Conservation (phyloP, 1,140 invertebrate species). For the Drosophila ambigua region DNA sequence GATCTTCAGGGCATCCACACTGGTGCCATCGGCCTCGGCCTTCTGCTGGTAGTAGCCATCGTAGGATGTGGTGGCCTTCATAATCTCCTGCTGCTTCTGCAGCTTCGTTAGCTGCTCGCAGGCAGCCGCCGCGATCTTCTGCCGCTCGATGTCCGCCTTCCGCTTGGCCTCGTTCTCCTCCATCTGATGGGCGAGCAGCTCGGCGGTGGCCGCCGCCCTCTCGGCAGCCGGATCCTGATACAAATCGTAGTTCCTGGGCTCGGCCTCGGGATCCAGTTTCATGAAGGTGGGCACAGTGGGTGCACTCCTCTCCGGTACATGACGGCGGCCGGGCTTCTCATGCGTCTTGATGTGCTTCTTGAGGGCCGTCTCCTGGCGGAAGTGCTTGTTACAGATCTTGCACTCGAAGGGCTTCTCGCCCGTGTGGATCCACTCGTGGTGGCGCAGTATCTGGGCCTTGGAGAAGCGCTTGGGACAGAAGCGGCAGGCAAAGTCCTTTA, state of each 20-base stretch:
- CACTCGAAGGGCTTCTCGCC: constrained; percentile 84
- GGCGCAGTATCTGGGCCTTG: constrained; percentile 80
- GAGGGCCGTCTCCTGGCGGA: constrained; percentile 78
- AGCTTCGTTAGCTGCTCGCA: constrained; percentile 71
- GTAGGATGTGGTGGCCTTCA: constrained; percentile 70
- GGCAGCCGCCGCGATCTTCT: constrained; percentile 72
- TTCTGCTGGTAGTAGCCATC: constrained; percentile 71
- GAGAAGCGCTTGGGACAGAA: constrained; percentile 81
- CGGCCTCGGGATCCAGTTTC: constrained; percentile 53
- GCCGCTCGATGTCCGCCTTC: constrained; percentile 73
- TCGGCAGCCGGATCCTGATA: constrained; percentile 72
- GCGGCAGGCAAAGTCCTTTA: constrained; percentile 79
- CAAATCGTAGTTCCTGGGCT: constrained; percentile 66
- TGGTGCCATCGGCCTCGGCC: constrained; percentile 68
- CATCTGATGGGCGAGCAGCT: constrained; percentile 68
- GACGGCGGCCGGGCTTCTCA: constrained; percentile 62
- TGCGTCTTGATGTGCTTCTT: constrained; percentile 82
- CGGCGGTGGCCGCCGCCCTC: constrained; percentile 67
- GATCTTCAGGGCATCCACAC: constrained; percentile 62
- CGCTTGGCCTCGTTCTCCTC: constrained; percentile 74
- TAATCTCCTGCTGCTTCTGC: constrained; percentile 69
- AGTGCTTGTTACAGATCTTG: constrained; percentile 73
- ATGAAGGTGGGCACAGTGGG: constrained; percentile 54
- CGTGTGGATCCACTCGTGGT: constrained; percentile 83
- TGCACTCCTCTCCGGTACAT: constrained; percentile 57